phyloP scores from a whole-genome alignment of 2,888 invertebrate genomes.

The Oxyteleia sp. region DNA sequence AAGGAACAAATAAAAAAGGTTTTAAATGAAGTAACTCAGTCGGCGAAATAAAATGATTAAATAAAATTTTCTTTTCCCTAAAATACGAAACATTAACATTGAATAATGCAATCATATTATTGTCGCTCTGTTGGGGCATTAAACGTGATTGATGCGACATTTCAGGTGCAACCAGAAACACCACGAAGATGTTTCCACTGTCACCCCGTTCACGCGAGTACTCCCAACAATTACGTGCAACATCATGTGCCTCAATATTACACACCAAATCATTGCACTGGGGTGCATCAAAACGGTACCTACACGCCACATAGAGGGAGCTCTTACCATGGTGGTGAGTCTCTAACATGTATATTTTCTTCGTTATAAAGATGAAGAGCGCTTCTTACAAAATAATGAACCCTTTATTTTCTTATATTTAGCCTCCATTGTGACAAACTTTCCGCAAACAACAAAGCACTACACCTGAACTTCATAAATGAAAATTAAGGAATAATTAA shows the following conservation, averaged over 20 bases:
- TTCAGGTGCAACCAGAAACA: slow-evolving; percentile 79
- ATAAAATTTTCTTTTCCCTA: too few species aligned
- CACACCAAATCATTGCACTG: slow-evolving; percentile 83
- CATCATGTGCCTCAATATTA: slow-evolving; percentile 82
- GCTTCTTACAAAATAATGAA: background rate
- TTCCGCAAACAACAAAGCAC: background rate
- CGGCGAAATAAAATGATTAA: too few species aligned
- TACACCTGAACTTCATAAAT: background rate
- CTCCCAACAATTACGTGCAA: slow-evolving; percentile 82
- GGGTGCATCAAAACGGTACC: slow-evolving; percentile 81
- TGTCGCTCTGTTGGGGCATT: background rate
- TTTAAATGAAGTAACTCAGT: too few species aligned
- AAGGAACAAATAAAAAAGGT: too few species aligned
- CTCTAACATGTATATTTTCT: slow-evolving; percentile 8
- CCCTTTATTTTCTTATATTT: slow-evolving; percentile 1
- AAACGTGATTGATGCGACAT: slow-evolving; percentile 25
- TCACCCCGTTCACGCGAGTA: slow-evolving; percentile 82
- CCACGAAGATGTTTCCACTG: slow-evolving; percentile 85
- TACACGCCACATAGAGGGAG: slow-evolving; percentile 83
- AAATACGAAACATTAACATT: too few species aligned
- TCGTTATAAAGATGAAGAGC: background rate
- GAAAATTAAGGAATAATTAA: too few species aligned
- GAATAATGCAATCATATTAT: background rate
- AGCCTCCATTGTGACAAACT: background rate
- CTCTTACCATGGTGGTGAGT: slow-evolving; percentile 86